A percentile compares a stretch with the other conserved stretches of the same genome.
phyloP scores from a whole-genome alignment of 2,113 vertebrate species.

The Mesoclemmys tuberculata region DNA sequence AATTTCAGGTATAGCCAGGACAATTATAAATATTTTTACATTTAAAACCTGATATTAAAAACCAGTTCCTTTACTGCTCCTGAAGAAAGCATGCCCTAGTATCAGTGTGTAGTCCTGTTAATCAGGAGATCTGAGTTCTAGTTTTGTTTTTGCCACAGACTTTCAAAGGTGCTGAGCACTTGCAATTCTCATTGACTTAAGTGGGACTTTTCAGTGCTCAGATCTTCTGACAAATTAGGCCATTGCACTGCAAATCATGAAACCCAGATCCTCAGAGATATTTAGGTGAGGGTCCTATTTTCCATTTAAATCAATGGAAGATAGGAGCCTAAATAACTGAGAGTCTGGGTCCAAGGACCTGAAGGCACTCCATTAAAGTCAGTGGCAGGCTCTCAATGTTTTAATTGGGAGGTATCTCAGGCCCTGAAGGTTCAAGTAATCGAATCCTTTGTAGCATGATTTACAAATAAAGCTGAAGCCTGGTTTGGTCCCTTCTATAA shows the following conservation, averaged over 20 bases:
- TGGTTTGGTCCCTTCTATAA: neutral
- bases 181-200: constrained; percentile 7
- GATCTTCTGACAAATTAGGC: neutral
- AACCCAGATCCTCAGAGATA: neutral
- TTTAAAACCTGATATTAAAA: neutral
- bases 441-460: neutral
- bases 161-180: neutral
- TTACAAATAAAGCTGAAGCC: neutral
- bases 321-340: neutral
- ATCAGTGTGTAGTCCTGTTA: neutral
- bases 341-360: neutral
- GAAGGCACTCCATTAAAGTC: neutral
- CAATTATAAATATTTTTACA: neutral
- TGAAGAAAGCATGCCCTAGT: neutral
- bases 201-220: constrained; percentile 1
- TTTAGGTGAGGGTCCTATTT: neutral
- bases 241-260: neutral
- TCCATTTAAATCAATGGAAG: neutral
- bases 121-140: constrained; percentile 24
- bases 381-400: neutral
- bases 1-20: neutral
- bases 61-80: neutral
- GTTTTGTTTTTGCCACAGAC: constrained; percentile 35
- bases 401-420: neutral
- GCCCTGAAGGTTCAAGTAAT: neutral